These are phyloP conservation scores for Morpho achilles DNA, from an alignment of 2,888 invertebrate species.

Conservation along the genomic window DNA sequence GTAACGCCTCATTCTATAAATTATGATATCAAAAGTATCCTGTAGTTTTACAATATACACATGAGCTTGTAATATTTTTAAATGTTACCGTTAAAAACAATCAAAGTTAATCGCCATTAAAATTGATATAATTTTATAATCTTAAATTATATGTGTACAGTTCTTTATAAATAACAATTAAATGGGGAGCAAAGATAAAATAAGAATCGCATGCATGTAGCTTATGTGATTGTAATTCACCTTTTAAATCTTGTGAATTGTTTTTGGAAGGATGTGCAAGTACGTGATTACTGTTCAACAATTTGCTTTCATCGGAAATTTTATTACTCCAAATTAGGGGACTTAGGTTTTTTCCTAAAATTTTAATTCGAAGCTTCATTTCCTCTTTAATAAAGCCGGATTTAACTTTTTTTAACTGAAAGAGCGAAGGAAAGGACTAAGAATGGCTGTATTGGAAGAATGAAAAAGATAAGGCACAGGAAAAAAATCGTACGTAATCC, in stretches of 20 bases:
- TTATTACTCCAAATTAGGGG: slow-evolving; percentile 24
- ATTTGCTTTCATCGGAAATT: slow-evolving; percentile 11
- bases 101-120: no score
- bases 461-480: no score
- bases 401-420: neutral
- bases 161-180: neutral
- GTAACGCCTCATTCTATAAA: no score
- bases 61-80: no score
- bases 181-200: neutral
- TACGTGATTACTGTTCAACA: slow-evolving; percentile 20
- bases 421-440: no score
- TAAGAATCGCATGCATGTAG: slow-evolving; percentile 1
- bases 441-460: no score
- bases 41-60: no score
- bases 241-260: slow-evolving; percentile 9
- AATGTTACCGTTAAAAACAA: no score
- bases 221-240: slow-evolving; percentile 8
- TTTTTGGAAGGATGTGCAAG: slow-evolving; percentile 23
- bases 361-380: slow-evolving; percentile 6
- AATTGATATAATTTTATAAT: no score
- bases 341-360: slow-evolving; percentile 8
- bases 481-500: no score
- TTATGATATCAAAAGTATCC: no score
- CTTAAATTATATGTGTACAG: no score
- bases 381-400: slow-evolving; percentile 1